Evolutionary conservation across 2,113 vertebrate genomes (phyloP).

Genomic region (Isurus oxyrinchus): DNA sequence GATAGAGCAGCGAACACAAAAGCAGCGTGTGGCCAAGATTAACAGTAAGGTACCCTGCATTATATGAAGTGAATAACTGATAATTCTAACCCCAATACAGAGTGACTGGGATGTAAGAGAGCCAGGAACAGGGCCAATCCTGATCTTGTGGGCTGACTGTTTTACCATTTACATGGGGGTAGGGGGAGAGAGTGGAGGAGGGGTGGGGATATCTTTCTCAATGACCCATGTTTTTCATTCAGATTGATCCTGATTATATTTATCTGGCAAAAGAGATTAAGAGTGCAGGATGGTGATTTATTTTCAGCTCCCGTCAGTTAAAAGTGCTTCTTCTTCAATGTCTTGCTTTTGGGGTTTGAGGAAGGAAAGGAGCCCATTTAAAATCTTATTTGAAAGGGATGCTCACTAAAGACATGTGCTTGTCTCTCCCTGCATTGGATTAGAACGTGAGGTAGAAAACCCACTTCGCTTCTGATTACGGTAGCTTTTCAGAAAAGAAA

Average conservation of each 20-base stretch:
- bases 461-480: not conserved
- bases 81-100: not conserved
- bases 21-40: conserved; percentile 59
- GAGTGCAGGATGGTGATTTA: not conserved
- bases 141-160: not conserved
- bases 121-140: too few species aligned
- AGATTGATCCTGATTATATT: not conserved
- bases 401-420: not conserved
- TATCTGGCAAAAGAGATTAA: not conserved
- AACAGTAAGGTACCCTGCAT: conserved; percentile 67
- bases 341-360: not conserved
- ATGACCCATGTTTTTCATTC: not conserved
- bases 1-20: conserved; percentile 50
- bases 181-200: not conserved
- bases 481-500: not conserved
- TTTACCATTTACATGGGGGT: not conserved
- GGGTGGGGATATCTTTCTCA: not conserved
- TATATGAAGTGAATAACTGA: not conserved
- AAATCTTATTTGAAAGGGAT: not conserved
- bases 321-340: not conserved
- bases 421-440: not conserved
- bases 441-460: not conserved
- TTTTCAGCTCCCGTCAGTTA: not conserved
- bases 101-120: not conserved
- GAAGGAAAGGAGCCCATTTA: not conserved